A percentile compares a stretch with the other conserved stretches of the same genome.
These are phyloP conservation scores for Plagiodera versicolora DNA, from an alignment of 2,888 invertebrate genomes.

Conservation along the genomic window DNA sequence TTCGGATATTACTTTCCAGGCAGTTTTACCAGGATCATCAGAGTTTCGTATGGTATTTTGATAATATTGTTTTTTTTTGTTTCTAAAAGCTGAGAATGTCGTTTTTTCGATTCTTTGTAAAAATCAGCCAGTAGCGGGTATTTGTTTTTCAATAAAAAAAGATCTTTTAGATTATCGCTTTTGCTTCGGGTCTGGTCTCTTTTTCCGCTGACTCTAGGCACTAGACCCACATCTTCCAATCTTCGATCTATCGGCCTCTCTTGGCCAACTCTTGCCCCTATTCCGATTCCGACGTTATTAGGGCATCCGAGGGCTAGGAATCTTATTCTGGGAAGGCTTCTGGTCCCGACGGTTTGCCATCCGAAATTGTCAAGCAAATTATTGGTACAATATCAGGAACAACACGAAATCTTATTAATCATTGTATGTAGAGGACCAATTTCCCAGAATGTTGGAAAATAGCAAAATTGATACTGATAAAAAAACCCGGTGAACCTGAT, in stretches of 20 bases:
- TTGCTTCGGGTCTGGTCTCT: no score
- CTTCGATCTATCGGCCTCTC: no score
- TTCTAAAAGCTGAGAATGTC: neutral
- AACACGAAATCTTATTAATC: neutral
- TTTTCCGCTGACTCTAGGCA: no score
- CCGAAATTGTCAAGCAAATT: slow-evolving; percentile 9
- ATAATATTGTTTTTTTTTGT: neutral
- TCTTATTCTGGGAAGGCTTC: neutral
- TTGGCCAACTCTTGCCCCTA: no score
- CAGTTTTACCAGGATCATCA: no score
- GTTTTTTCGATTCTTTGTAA: slow-evolving; percentile 4
- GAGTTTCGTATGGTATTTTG: no score
- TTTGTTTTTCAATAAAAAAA: slow-evolving; percentile 1
- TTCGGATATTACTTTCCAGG: no score
- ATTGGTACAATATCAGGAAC: neutral
- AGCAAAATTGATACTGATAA: slow-evolving; percentile 2
- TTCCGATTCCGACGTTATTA: no score
- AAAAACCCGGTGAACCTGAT: neutral
- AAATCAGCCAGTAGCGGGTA: slow-evolving; percentile 4
- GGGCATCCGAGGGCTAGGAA: no score
- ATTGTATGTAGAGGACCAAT: neutral
- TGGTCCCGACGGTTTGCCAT: slow-evolving; percentile 14
- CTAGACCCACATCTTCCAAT: no score
- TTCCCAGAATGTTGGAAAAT: slow-evolving; percentile 8
- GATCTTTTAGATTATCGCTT: neutral